Evolutionary conservation across 2,113 vertebrate genomes (phyloP), one percentile per base, ranked within the genome.

Genomic region (Scatophagus argus): DNA sequence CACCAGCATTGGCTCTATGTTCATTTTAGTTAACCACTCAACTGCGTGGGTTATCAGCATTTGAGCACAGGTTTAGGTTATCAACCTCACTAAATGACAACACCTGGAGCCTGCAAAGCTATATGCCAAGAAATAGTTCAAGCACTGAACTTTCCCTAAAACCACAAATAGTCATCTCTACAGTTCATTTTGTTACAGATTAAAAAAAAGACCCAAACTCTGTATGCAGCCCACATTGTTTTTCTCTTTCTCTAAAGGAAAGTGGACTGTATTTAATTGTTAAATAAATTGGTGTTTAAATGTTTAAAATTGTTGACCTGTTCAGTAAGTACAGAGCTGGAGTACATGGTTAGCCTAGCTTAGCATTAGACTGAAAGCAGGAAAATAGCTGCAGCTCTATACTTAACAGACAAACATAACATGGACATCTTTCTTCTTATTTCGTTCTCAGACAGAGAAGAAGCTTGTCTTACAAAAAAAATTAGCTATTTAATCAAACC

Each of bases 1-100:
- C 38, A 69, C 60, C 39, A 49, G 44, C 63, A 19, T 64, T 70
- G 32, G 16, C 31, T 51, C 52, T 29, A 43, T 51, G 54, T 66
- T 29, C 5, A 38, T 61, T 12, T 38, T 13, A 49, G 59, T 51
- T 10, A 38, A 16, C 1, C 0, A 3, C 44, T 63, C 7, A n/a
- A n/a, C n/a, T n/a, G 12, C 1, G 4, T 8, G 11, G 2, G 31
- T 55, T 55, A 16, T 7, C 51, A 19, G 29, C 3, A 1, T 7
- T 31, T 54, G 7, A 31, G 11, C 29, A 31, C 14, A 31, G 52
- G 16, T 31, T 52, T 31, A 29, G 7, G 51, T 54, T 58, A 5
- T 58, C 31, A 21, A 36, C 19, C 2, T n/a, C 19, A 12, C 56
- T 23, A 23, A 54, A 29, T 16, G 6, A 38, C 21, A 16, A 21